phyloP scores from a whole-genome alignment of 2,113 vertebrate species.

The Carassius auratus region DNA sequence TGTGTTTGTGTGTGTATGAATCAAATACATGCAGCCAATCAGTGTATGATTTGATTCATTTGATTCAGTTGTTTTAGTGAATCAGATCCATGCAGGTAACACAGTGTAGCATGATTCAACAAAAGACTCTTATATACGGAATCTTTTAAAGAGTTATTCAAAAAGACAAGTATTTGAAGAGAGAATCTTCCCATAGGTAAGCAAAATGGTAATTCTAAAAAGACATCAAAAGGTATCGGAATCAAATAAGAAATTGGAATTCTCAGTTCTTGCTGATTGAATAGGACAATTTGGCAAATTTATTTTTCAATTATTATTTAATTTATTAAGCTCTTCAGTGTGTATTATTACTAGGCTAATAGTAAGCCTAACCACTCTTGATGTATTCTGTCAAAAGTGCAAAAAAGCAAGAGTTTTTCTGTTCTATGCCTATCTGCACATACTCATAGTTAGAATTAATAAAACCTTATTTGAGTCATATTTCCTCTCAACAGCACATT shows the following conservation, averaged over 20 bases:
- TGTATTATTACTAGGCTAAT: background rate
- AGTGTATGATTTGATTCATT: background rate
- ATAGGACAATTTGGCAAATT: too few species aligned
- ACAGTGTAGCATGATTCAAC: too few species aligned
- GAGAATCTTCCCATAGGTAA: background rate
- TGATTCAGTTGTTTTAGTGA: background rate
- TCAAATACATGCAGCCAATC: background rate
- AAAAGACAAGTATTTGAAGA: background rate
- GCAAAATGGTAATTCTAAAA: background rate
- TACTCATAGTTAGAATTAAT: conserved; percentile 34
- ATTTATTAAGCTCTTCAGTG: background rate
- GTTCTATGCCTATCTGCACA: background rate
- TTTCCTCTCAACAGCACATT: conserved; percentile 46
- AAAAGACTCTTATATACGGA: too few species aligned
- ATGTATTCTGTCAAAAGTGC: conserved; percentile 1
- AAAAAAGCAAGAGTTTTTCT: background rate
- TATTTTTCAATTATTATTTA: background rate
- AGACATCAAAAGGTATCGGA: background rate
- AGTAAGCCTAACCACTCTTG: background rate
- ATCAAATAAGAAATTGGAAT: background rate
- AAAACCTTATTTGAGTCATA: conserved; percentile 38
- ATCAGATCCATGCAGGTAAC: background rate
- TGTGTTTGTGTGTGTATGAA: too few species aligned
- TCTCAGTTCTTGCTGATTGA: too few species aligned
- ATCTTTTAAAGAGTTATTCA: background rate